Evolutionary conservation across 2,888 invertebrate genomes (phyloP).

Genomic region (Spialia ferax): DNA sequence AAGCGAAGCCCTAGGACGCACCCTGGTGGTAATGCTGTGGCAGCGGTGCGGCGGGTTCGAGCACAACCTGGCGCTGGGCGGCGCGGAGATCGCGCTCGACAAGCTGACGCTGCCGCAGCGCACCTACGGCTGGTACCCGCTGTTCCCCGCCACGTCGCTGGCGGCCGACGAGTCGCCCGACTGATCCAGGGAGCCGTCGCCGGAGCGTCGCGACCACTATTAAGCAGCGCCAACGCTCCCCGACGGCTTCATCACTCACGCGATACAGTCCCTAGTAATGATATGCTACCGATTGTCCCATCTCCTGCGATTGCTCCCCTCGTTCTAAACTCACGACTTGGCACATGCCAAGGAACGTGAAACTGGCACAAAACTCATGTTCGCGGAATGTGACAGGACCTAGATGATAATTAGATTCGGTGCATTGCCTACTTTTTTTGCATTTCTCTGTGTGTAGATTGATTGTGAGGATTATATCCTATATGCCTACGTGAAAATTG

Average conservation of each 20-base stretch:
- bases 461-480: constrained; percentile 15
- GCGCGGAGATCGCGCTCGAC: constrained; percentile 95
- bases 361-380: neutral
- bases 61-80: constrained; percentile 93
- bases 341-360: neutral
- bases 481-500: constrained; percentile 5
- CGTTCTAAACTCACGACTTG: neutral
- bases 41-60: constrained; percentile 95
- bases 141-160: constrained; percentile 95
- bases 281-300: constrained; percentile 14
- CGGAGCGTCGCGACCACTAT: constrained; percentile 74
- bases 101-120: constrained; percentile 92
- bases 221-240: constrained; percentile 53
- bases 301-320: constrained; percentile 16
- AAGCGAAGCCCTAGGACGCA: constrained; percentile 92
- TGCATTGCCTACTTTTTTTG: constrained; percentile 13
- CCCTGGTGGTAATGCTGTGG: constrained; percentile 97
- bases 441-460: constrained; percentile 28
- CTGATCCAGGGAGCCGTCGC: constrained; percentile 85
- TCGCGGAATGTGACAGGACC: constrained; percentile 13
- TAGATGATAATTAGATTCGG: neutral
- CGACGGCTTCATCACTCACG: constrained; percentile 70
- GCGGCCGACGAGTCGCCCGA: constrained; percentile 88
- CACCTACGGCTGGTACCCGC: constrained; percentile 96
- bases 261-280: constrained; percentile 32